Evolutionary conservation across 2,888 invertebrate species (phyloP).

Genomic region (Tryphoninae sp.): DNA sequence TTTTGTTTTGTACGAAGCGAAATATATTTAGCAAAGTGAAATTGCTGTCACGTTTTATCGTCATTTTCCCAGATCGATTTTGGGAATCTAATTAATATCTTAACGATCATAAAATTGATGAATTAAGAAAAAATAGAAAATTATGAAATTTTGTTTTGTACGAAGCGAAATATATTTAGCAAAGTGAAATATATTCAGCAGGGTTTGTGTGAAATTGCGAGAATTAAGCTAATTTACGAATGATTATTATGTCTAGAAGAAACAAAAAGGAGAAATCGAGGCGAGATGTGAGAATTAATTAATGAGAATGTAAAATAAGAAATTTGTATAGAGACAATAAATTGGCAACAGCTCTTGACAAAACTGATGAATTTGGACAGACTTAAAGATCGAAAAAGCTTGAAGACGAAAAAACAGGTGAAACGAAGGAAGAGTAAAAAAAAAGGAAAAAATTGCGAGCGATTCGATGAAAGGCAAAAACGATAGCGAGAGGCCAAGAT

Average conservation of each 20-base stretch:
- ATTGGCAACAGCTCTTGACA: constrained; percentile 2
- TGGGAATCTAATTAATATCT: no score
- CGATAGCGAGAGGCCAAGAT: constrained; percentile 14
- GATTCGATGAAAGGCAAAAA: constrained; percentile 26
- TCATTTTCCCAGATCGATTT: neutral
- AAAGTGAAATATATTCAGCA: neutral
- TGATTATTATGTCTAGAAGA: neutral
- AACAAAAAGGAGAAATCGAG: neutral
- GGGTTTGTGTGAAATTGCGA: neutral
- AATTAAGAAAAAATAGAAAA: neutral
- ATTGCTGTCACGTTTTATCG: neutral
- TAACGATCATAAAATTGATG: neutral
- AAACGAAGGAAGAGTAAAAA: neutral
- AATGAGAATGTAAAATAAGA: neutral
- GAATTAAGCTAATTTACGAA: neutral
- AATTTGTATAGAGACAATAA: neutral
- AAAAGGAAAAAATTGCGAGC: constrained; percentile 8
- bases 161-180: no score
- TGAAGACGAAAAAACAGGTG: neutral
- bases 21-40: no score
- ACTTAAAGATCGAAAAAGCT: constrained; percentile 7
- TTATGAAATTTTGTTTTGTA: neutral
- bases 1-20: no score
- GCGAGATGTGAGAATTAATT: neutral
- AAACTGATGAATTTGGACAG: neutral